Base-by-base conservation (phyloP, 1,140 invertebrate species). In the Pseudomyrmex pallidus region DNA sequence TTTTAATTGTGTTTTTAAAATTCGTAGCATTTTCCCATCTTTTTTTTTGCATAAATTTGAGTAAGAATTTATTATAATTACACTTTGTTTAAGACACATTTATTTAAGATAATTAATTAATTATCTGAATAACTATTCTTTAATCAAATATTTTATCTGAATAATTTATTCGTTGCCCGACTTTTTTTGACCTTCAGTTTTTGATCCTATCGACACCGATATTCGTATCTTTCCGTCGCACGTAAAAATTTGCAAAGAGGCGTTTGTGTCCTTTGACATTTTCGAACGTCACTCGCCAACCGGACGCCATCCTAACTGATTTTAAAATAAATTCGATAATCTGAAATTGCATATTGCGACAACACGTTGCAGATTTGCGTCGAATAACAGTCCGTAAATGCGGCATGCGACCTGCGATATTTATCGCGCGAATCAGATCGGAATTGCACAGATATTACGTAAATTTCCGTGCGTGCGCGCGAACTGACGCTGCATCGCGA, bases 391-490 rank as follows among this genome's bases (percentile, higher is more conserved):
- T 25, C 15, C 52, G 35, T 46, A 48, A 12, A 5, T 44, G 52
- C 64, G n/a, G 20, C 54, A 54, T 59, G 66, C 76, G 66, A 80
- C 66, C 66, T 80, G 35, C 35, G 35, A 72, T 80, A 72, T 70
- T 80, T 80, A 80, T 80, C 66, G 66, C 66, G 66, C 44, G 57
- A 50, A 72, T 80, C 66, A 44, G 15, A 74, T 82, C 67, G 25
- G 70, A 82, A 80, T 80, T 70, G 72, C 66, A 70, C 44, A 22
- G 54, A 46, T 80, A 50, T 80, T 80, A 72, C 76, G 76, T 80
- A 80, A 80, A 82, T 82, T 63, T 74, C 59, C 59, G 59, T 74
- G 76, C 25, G 25, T 25, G 25, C 2, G 25, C 15, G 48, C 25
- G 15, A 15, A 74, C 25, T 66, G 44, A 80, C 22, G 76, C 10